Percentiles rank a stretch among this genome's conserved stretches.
These are phyloP conservation scores for Halesus radiatus DNA, from an alignment of 1,140 invertebrate genomes.

Conservation along the genomic window DNA sequence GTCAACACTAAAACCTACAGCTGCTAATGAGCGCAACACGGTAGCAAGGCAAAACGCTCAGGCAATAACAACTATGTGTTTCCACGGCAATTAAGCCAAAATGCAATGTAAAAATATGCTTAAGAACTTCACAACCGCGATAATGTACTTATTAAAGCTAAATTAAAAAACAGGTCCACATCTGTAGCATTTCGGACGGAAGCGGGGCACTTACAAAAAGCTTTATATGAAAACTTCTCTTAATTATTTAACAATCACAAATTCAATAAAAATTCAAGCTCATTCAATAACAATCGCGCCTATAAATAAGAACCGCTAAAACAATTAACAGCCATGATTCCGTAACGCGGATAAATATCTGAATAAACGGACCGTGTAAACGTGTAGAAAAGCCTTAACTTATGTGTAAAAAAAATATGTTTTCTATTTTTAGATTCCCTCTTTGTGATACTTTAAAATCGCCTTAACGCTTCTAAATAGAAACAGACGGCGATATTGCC, in stretches of 20 bases:
- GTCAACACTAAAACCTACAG: background rate
- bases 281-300: background rate
- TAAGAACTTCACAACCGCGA: conserved; percentile 29
- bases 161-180: background rate
- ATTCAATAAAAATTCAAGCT: background rate
- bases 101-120: background rate
- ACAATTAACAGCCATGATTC: conserved; percentile 27
- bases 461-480: background rate
- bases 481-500: conserved; percentile 2
- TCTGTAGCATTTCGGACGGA: background rate
- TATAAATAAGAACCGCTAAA: conserved; percentile 6
- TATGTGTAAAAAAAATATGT: conserved; percentile 22
- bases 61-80: no score
- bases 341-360: background rate
- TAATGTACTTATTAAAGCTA: background rate
- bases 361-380: conserved; percentile 15
- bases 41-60: background rate
- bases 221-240: no score
- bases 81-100: background rate
- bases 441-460: background rate
- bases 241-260: background rate
- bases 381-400: conserved; percentile 33
- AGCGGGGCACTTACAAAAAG: background rate
- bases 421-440: background rate
- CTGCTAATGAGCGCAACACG: background rate